Evolutionary conservation across 2,888 invertebrate genomes (phyloP).

Genomic region (Didymodactylos carnosus): DNA sequence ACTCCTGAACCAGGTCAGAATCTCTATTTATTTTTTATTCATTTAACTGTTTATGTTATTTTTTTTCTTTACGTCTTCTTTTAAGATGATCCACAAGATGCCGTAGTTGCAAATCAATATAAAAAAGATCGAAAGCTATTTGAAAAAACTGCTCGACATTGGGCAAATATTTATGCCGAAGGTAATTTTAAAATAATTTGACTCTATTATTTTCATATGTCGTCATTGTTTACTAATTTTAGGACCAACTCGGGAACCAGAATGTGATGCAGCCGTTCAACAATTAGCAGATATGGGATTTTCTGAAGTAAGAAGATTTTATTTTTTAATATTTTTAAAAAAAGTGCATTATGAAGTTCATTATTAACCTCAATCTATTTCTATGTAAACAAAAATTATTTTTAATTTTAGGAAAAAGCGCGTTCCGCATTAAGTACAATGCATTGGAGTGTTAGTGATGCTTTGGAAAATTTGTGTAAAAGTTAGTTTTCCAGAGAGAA

Average conservation of each 20-base stretch:
- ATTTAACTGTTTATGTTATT: not conserved
- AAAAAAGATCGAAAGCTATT: slow-evolving; percentile 70
- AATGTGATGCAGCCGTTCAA: slow-evolving; percentile 66
- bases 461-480: not conserved
- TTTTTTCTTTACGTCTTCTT: too few species aligned
- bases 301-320: slow-evolving; percentile 42
- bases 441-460: not conserved
- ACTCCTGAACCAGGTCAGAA: slow-evolving; percentile 39
- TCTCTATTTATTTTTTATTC: too few species aligned
- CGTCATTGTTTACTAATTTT: slow-evolving; percentile 19
- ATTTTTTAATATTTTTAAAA: not conserved
- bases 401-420: not conserved
- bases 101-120: slow-evolving; percentile 89
- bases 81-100: slow-evolving; percentile 44
- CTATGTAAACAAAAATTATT: too few species aligned
- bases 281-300: slow-evolving; percentile 81
- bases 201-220: not conserved
- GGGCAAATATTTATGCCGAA: slow-evolving; percentile 67
- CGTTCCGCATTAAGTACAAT: not conserved
- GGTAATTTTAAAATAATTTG: not conserved
- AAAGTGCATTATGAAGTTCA: not conserved
- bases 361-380: too few species aligned
- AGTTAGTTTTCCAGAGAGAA: too few species aligned
- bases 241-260: slow-evolving; percentile 54
- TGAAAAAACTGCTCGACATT: slow-evolving; percentile 71